phyloP scores from a whole-genome alignment of 2,797 vertebrate genomes.

The Eulemur albifrons region DNA sequence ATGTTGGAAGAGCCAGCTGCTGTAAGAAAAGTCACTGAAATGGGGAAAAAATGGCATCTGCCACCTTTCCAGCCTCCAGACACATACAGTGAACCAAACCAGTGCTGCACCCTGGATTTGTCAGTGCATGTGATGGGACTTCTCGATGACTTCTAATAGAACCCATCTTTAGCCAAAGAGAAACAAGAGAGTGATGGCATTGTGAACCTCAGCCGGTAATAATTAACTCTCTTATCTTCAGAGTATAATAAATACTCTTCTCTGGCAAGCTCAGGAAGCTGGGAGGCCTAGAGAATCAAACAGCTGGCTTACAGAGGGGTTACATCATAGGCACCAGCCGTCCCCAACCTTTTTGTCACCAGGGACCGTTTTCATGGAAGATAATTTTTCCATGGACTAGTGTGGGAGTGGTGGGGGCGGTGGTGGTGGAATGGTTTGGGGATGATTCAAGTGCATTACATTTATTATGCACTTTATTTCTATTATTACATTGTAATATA shows the following conservation, averaged over 20 bases:
- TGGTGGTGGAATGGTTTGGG: too few species aligned
- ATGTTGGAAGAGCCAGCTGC: not conserved
- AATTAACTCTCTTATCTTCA: not conserved
- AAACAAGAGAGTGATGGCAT: not conserved
- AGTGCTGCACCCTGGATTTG: not conserved
- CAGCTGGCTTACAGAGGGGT: not conserved
- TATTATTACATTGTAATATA: too few species aligned
- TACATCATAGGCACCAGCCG: fast-evolving
- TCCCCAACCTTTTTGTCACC: too few species aligned
- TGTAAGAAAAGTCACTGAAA: not conserved
- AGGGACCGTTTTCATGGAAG: too few species aligned
- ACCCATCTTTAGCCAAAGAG: not conserved
- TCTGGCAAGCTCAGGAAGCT: not conserved
- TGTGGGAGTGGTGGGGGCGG: too few species aligned
- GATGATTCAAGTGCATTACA: too few species aligned
- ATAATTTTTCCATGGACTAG: too few species aligned
- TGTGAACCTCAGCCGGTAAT: not conserved
- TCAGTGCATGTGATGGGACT: not conserved
- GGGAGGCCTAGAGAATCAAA: not conserved
- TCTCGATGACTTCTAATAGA: not conserved
- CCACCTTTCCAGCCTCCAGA: not conserved
- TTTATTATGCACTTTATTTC: too few species aligned
- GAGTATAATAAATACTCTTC: not conserved
- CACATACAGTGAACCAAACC: fast-evolving
- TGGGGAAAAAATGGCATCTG: not conserved